Conservation (phyloP, 2,797 vertebrate species). For the Myotis findleyi region DNA sequence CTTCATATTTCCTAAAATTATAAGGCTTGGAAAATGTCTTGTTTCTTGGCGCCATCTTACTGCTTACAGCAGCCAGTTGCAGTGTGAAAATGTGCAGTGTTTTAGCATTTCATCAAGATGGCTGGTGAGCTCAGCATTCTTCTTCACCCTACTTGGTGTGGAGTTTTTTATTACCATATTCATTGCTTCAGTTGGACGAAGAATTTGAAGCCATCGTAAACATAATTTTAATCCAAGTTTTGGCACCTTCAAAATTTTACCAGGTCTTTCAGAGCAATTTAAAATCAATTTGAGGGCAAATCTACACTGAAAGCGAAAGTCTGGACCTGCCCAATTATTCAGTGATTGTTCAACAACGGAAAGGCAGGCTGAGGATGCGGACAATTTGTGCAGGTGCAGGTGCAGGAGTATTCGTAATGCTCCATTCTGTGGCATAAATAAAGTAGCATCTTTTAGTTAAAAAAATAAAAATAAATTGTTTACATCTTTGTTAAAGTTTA, state of each 20-base stretch:
- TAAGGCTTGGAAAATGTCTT: background rate
- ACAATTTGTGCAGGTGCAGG: background rate
- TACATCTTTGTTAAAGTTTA: background rate
- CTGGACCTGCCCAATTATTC: constrained; percentile 29
- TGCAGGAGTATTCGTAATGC: background rate
- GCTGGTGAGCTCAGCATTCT: constrained; percentile 39
- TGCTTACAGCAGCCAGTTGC: background rate
- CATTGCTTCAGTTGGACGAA: constrained; percentile 22
- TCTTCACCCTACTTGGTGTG: background rate
- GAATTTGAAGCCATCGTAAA: constrained; percentile 47
- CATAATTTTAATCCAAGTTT: constrained; percentile 60
- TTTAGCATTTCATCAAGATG: constrained; percentile 21
- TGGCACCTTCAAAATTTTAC: constrained; percentile 60
- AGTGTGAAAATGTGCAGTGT: background rate
- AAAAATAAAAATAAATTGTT: constrained; percentile 36
- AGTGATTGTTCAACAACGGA: constrained; percentile 9
- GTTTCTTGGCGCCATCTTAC: background rate
- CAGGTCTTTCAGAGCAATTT: constrained; percentile 56
- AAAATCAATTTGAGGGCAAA: constrained; percentile 60
- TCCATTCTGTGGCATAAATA: background rate
- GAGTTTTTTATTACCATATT: constrained; percentile 52
- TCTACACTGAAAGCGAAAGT: constrained; percentile 29
- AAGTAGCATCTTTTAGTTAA: background rate
- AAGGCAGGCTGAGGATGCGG: background rate
- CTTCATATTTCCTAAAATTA: background rate